Evolutionary conservation across 2,113 vertebrate genomes (phyloP), one percentile per base, ranked within the genome.

Genomic region (Otocyon megalotis): DNA sequence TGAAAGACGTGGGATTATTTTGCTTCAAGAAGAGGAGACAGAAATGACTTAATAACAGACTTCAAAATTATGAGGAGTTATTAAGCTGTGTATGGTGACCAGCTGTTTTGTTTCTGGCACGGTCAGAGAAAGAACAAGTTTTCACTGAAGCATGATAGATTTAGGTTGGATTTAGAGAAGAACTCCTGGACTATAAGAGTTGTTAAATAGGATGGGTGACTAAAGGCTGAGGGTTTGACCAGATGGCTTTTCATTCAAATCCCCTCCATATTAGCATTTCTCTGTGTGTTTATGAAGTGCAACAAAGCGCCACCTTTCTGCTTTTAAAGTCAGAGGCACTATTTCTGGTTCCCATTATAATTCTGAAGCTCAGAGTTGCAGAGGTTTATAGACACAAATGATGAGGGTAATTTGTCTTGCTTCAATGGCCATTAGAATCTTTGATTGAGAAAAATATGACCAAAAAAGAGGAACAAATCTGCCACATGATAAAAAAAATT

Each of bases 1-100:
- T 98, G 95, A 98, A 98, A 98, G 98, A 97, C 85, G 83, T 94
- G 82, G 95, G 97, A 97, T 98, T 97, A 97, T 93, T 97, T 96
- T 94, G 94, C 95, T 97, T 97, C 72, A 96, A 97, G 98, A 98
- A 97, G 90, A 97, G 95, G 94, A 96, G 97, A 91, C 97, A 97
- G 97, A 97, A 96, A 97, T 97, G 97, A 97, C 97, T 98, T 98
- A 98, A 98, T 98, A 98, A 97, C 86, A 97, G 96, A 97, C 93
- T 97, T 97, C 43, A 67, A 91, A 95, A 97, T 98, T 98, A 98
- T 97, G 97, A 98, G 90, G 97, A 79, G 93, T 97, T 97, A 97
- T 98, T 98, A 98, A 93, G 96, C 90, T 37, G 82, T 95, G 98
- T 97, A 97, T 98, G 98, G 98, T 94, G 96, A 97, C 97, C 98